phyloP scores from a whole-genome alignment of 2,113 vertebrate species.

The Sisor rabdophorus region DNA sequence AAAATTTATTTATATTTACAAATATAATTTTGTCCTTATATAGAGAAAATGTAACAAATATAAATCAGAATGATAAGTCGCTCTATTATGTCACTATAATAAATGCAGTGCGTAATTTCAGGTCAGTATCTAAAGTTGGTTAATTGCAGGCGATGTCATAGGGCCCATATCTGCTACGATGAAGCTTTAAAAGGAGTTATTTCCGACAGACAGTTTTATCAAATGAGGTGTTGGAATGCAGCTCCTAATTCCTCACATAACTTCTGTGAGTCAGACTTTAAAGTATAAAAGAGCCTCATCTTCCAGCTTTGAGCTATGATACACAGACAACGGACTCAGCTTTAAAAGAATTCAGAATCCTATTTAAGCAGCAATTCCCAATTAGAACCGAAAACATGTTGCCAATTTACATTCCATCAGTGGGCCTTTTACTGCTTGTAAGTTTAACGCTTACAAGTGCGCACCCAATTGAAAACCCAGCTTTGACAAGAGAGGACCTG shows the following conservation, averaged over 20 bases:
- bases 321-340: slow-evolving; percentile 47
- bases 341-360: slow-evolving; percentile 18
- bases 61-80: no score
- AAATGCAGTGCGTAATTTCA: slow-evolving; percentile 25
- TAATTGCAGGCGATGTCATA: slow-evolving; percentile 52
- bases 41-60: no score
- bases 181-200: slow-evolving; percentile 70
- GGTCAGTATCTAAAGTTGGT: slow-evolving; percentile 32
- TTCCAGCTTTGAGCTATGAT: slow-evolving; percentile 18
- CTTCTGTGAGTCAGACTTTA: slow-evolving; percentile 42
- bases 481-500: slow-evolving; percentile 64
- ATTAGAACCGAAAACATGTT: slow-evolving; percentile 31
- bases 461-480: slow-evolving; percentile 63
- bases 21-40: no score
- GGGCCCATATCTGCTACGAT: slow-evolving; percentile 55
- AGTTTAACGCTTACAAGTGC: slow-evolving; percentile 57
- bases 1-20: no score
- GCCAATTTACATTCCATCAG: slow-evolving; percentile 39
- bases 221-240: slow-evolving; percentile 72
- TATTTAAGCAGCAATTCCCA: neutral
- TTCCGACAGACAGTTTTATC: slow-evolving; percentile 70
- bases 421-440: slow-evolving; percentile 59
- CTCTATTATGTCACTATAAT: slow-evolving; percentile 12
- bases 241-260: slow-evolving; percentile 65
- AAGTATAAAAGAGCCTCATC: slow-evolving; percentile 65